phyloP scores from a whole-genome alignment of 1,140 invertebrate genomes.

The Zaprionus kolodkinae region DNA sequence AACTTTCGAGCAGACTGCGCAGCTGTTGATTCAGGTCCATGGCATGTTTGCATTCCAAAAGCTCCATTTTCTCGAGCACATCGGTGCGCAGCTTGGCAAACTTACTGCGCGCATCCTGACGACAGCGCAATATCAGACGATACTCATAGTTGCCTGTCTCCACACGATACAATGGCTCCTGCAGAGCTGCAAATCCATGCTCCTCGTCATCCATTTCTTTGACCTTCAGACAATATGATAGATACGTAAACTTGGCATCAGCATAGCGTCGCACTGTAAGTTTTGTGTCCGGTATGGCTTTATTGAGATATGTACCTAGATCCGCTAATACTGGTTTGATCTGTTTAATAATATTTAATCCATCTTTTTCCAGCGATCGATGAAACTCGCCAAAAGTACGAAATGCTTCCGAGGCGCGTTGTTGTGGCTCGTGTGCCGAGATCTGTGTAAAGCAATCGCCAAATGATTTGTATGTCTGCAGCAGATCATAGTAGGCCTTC shows the following conservation, averaged over 20 bases:
- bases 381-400: constrained; percentile 97
- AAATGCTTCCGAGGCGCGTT: constrained; percentile 97
- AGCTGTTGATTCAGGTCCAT: constrained; percentile 95
- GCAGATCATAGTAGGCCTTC: constrained; percentile 87
- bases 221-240: constrained; percentile 98
- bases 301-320: constrained; percentile 97
- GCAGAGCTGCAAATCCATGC: constrained; percentile 95
- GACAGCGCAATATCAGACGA: constrained; percentile 95
- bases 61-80: constrained; percentile 97
- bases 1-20: constrained; percentile 90
- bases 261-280: constrained; percentile 98
- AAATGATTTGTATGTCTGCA: constrained; percentile 91
- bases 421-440: constrained; percentile 97
- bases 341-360: constrained; percentile 94
- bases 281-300: constrained; percentile 99
- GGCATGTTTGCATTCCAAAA: constrained; percentile 98
- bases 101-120: constrained; percentile 95
- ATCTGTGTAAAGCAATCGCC: constrained; percentile 97
- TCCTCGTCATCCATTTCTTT: constrained; percentile 99
- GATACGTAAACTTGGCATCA: constrained; percentile 98
- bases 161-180: constrained; percentile 98
- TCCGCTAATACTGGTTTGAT: constrained; percentile 96
- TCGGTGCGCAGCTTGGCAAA: constrained; percentile 97
- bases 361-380: constrained; percentile 95
- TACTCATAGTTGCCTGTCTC: constrained; percentile 99